phyloP scores from a whole-genome alignment of 2,113 vertebrate species.

The Fregata magnificens region DNA sequence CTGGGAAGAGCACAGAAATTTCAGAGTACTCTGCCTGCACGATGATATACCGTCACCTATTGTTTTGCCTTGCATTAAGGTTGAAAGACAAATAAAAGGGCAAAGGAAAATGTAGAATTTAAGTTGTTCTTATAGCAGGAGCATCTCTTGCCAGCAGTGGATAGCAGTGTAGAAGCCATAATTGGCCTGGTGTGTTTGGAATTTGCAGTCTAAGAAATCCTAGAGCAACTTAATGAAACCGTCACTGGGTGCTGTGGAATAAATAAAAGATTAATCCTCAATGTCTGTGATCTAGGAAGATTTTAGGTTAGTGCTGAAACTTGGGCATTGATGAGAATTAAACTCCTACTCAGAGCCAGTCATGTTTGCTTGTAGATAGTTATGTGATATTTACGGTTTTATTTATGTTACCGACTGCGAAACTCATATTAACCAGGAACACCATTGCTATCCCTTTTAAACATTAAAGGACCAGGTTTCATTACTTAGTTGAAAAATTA shows the following conservation, averaged over 20 bases:
- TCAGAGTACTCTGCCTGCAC: background rate
- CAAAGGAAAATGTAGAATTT: background rate
- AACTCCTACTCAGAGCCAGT: background rate
- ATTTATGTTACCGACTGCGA: background rate
- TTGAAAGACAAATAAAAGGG: background rate
- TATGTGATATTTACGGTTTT: background rate
- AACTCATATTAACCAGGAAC: background rate
- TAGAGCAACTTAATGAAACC: background rate
- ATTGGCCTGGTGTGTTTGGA: background rate
- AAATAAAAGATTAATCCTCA: background rate
- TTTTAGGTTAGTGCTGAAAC: background rate
- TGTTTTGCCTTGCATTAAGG: background rate
- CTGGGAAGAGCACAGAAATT: background rate
- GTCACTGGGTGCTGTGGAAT: background rate
- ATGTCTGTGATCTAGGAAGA: background rate
- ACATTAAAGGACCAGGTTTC: background rate
- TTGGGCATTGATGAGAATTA: background rate
- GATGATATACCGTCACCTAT: fast-evolving
- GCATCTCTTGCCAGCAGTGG: background rate
- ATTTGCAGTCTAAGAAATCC: background rate
- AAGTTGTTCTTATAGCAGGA: background rate
- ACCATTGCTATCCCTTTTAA: background rate
- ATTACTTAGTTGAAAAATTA: background rate
- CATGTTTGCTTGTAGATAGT: background rate
- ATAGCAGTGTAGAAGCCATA: background rate